Evolutionary conservation across 2,888 invertebrate species (phyloP).

Genomic region (Mythimna vitellina): DNA sequence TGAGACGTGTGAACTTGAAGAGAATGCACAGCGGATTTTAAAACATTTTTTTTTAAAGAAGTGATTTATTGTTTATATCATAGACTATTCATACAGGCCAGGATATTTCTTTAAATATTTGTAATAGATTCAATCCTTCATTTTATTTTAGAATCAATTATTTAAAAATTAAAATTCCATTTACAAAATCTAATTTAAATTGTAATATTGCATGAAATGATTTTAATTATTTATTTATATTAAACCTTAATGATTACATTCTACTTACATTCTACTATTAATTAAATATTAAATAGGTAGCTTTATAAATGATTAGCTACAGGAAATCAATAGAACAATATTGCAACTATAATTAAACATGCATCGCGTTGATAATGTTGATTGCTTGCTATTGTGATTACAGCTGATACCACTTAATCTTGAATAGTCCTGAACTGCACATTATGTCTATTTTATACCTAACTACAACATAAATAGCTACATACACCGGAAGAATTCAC

Average conservation of each 20-base stretch:
- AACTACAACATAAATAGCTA: not conserved
- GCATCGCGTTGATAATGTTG: slow-evolving; percentile 39
- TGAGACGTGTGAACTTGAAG: not conserved
- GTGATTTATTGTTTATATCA: not conserved
- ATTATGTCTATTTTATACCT: not conserved
- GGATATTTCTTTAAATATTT: not conserved
- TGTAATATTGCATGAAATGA: not conserved
- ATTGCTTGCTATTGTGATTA: slow-evolving; percentile 49
- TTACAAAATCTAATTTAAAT: not conserved
- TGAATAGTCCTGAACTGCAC: slow-evolving; percentile 24
- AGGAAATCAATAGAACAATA: slow-evolving; percentile 24
- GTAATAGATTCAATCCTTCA: not conserved
- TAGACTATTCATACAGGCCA: no score
- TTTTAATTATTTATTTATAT: not conserved
- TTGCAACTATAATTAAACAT: slow-evolving; percentile 21
- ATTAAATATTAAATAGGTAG: slow-evolving; percentile 6
- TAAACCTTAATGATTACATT: not conserved
- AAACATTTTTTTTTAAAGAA: not conserved
- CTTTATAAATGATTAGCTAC: not conserved
- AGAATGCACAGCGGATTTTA: not conserved
- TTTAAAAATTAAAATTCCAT: not conserved
- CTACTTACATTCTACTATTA: not conserved
- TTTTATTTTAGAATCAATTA: not conserved
- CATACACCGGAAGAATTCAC: slow-evolving; percentile 12
- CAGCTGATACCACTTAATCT: slow-evolving; percentile 50